Conservation (phyloP, 2,888 invertebrate species). For the Bellardia pandia region DNA sequence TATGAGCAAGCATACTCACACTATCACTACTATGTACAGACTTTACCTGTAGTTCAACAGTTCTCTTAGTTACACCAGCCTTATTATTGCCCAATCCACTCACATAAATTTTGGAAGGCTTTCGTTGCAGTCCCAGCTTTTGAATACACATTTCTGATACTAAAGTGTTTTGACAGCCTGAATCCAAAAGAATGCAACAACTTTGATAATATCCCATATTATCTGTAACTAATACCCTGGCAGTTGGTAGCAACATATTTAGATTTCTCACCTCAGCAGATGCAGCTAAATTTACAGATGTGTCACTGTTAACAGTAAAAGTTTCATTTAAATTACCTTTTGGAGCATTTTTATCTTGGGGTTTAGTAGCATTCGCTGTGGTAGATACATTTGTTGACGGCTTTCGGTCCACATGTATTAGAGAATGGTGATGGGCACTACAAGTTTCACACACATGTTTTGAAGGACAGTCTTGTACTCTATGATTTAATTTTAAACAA, state of each 20-base stretch:
- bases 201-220: conserved; percentile 51
- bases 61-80: conserved; percentile 39
- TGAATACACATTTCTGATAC: neutral
- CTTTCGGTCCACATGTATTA: conserved; percentile 34
- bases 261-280: conserved; percentile 6
- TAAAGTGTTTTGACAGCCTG: conserved; percentile 6
- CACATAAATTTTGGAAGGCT: conserved; percentile 35
- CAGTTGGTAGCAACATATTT: conserved; percentile 42
- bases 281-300: conserved; percentile 8
- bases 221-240: conserved; percentile 28
- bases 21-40: neutral
- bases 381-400: neutral
- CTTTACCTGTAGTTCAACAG: conserved; percentile 18
- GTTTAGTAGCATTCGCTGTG: neutral
- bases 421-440: conserved; percentile 28
- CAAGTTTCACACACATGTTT: conserved; percentile 38
- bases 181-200: neutral
- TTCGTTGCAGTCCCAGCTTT: conserved; percentile 8
- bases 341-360: neutral
- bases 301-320: neutral
- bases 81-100: conserved; percentile 27
- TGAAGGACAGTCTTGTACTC: conserved; percentile 28
- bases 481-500: conserved; percentile 49
- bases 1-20: no score
- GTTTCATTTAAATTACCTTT: conserved; percentile 21